These are phyloP conservation scores for Clostera curtula DNA, from an alignment of 2,888 invertebrate genomes.

Conservation along the genomic window DNA sequence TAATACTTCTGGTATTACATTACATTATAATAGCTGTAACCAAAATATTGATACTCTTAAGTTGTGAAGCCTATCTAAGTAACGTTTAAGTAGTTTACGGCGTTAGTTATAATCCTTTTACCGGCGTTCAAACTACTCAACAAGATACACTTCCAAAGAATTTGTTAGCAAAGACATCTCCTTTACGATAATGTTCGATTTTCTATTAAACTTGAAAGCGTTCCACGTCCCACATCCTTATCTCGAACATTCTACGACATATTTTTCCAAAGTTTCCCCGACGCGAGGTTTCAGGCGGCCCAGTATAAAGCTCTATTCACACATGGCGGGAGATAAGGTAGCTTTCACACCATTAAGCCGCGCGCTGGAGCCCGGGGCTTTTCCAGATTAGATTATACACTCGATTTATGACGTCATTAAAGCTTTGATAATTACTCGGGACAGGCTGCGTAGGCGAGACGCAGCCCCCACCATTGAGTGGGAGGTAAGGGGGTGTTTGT, in stretches of 20 bases:
- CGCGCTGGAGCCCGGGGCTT: slow-evolving; percentile 74
- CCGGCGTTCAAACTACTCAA: slow-evolving; percentile 29
- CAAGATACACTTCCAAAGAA: slow-evolving; percentile 58
- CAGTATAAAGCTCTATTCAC: slow-evolving; percentile 75
- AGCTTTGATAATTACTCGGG: slow-evolving; percentile 77
- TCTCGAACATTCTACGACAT: slow-evolving; percentile 72
- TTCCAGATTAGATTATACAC: slow-evolving; percentile 77
- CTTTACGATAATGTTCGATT: slow-evolving; percentile 75
- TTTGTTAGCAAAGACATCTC: slow-evolving; percentile 73
- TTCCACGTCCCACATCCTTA: slow-evolving; percentile 73
- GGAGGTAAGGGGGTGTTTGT: slow-evolving; percentile 51
- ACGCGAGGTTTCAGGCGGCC: slow-evolving; percentile 71
- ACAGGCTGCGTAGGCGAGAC: slow-evolving; percentile 72
- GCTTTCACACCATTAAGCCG: slow-evolving; percentile 76
- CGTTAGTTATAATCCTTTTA: slow-evolving; percentile 22
- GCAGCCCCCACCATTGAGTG: slow-evolving; percentile 33
- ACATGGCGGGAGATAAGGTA: slow-evolving; percentile 75
- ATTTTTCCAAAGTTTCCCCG: slow-evolving; percentile 75
- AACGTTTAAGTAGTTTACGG: slow-evolving; percentile 8
- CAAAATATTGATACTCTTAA: no score
- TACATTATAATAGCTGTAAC: no score
- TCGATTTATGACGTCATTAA: slow-evolving; percentile 76
- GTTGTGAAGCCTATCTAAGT: no score
- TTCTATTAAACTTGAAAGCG: slow-evolving; percentile 75
- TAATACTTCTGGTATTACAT: no score